Conservation (phyloP, 2,797 vertebrate species). For the Gymnoscopelus microlampas region DNA sequence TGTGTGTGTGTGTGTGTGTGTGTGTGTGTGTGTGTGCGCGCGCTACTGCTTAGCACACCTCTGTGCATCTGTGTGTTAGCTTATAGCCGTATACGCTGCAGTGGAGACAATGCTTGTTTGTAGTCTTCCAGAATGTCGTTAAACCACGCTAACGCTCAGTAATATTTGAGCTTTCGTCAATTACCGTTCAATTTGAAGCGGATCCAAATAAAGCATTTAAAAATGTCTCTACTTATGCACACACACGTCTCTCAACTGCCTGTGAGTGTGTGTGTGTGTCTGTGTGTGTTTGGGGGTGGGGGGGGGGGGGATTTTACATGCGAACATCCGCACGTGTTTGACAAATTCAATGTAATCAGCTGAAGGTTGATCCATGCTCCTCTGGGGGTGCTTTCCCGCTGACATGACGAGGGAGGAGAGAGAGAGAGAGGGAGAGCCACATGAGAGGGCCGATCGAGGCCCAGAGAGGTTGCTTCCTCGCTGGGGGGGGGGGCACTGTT, state of each 20-base stretch:
- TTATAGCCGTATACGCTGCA: too few relatives aligned
- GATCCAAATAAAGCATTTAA: too few relatives aligned
- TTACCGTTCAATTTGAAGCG: too few relatives aligned
- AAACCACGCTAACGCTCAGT: too few relatives aligned
- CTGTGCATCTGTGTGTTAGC: too few relatives aligned
- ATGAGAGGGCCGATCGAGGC: slow-evolving; percentile 41
- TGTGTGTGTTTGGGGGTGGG: too few relatives aligned
- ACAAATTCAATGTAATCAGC: slow-evolving; percentile 42
- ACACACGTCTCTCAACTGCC: too few relatives aligned
- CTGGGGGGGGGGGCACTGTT: slow-evolving; percentile 50
- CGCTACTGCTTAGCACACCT: neutral
- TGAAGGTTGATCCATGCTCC: slow-evolving; percentile 53
- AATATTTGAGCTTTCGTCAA: too few relatives aligned
- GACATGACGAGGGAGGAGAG: slow-evolving; percentile 52
- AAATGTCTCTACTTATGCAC: too few relatives aligned
- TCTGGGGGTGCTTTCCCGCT: slow-evolving; percentile 39
- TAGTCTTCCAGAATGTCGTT: too few relatives aligned
- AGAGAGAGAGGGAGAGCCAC: neutral
- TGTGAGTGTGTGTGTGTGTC: neutral
- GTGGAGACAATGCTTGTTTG: too few relatives aligned
- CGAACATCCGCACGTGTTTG: too few relatives aligned
- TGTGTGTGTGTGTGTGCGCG: slow-evolving; percentile 2
- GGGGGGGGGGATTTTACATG: neutral
- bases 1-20: neutral
- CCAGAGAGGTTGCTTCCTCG: slow-evolving; percentile 56